These are phyloP conservation scores for Plagodis pulveraria DNA, from an alignment of 2,888 invertebrate species.

Conservation along the genomic window DNA sequence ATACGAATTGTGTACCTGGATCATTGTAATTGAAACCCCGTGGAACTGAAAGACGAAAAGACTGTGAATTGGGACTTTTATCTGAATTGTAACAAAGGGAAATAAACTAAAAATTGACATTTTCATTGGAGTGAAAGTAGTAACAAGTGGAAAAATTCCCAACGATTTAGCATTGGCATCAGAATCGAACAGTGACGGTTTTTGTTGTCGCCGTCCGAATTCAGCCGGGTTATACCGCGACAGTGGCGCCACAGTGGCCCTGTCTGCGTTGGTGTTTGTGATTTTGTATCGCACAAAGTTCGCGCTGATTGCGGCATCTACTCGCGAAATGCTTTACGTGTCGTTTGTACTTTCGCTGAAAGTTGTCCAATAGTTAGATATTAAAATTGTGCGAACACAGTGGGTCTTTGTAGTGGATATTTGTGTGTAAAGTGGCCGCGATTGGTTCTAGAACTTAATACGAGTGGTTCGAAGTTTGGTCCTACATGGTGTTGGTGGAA, in stretches of 20 bases:
- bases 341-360: conserved; percentile 74
- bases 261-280: conserved; percentile 45
- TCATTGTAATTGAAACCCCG: conserved; percentile 54
- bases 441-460: conserved; percentile 19
- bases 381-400: conserved; percentile 45
- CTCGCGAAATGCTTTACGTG: conserved; percentile 77
- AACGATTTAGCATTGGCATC: conserved; percentile 52
- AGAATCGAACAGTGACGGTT: conserved; percentile 40
- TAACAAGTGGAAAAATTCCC: conserved; percentile 54
- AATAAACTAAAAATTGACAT: conserved; percentile 63
- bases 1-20: conserved; percentile 56
- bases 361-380: conserved; percentile 57
- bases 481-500: conserved; percentile 73
- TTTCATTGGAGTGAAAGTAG: conserved; percentile 69
- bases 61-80: conserved; percentile 63
- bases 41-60: conserved; percentile 51
- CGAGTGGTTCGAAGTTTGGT: conserved; percentile 23
- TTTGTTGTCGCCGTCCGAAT: conserved; percentile 50
- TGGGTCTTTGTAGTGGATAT: conserved; percentile 25
- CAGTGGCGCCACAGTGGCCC: conserved; percentile 59
- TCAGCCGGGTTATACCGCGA: conserved; percentile 47
- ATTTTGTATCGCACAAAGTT: conserved; percentile 61
- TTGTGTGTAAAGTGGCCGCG: conserved; percentile 14
- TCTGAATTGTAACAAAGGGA: conserved; percentile 51
- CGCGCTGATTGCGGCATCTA: conserved; percentile 57